Base-by-base conservation (phyloP, 2,797 vertebrate genomes). In the Varecia variegata region DNA sequence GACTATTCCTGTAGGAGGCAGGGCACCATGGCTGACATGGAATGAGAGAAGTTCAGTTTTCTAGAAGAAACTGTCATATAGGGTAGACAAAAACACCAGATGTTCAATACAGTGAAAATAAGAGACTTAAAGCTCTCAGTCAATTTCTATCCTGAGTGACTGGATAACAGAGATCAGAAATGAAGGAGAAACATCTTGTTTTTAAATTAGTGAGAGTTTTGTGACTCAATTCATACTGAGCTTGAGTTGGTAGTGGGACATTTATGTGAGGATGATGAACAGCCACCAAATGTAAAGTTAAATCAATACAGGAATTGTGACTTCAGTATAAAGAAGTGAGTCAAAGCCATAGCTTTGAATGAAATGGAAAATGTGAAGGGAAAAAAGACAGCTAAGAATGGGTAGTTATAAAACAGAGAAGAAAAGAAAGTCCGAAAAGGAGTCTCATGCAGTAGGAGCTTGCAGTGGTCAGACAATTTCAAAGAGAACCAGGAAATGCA, bases 81-180 rank as follows among this genome's bases (percentile, higher is more conserved):
- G 32, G 23, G 11, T 40, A 92, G 79, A 79, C 27, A 71, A 87
- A 95, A 90, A 65, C 45, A 88, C 43, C 6, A 62, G 68, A 60
- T 68, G 17, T 25, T 54, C 23, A 82, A 50, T 62, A 56, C 8
- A 35, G 12, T 45, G 12, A 47, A 83, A 94, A 79, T 79, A 43
- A 88, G 68, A 95, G 45, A 82, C 32, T 65, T 13, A 73, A 79
- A 68, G 23, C 20, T 81, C 38, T 81, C n/a, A 45, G 40, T 93
- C 21, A 43, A 1, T 91, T 88, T 90, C 13, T 45, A 23, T 74
- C 58, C 6, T 84, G 10, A 2, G 30, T 70, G 52, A 90, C 38
- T 80, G 18, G 35, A 35, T 87, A 90, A 87, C 35, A 95, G 56
- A 95, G 27, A 9, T 93, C 38, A 93, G 32, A 32, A 70, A 94